Percentiles rank a stretch among this genome's conserved stretches.
Evolutionary conservation across 1,140 invertebrate genomes (phyloP).

Genomic region (Drosophila seguyi): DNA sequence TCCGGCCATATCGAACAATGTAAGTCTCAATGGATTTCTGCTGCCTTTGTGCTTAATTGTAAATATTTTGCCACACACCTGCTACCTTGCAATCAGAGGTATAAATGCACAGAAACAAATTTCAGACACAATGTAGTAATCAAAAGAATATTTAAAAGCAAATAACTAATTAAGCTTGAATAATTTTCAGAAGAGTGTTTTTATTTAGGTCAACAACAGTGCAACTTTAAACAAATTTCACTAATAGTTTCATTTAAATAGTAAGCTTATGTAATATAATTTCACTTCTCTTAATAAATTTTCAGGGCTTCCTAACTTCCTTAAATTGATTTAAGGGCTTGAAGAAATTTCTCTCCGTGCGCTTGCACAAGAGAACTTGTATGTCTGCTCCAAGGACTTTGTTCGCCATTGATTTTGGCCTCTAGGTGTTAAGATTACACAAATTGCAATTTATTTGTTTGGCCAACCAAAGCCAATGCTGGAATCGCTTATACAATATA

Average conservation of each 20-base stretch:
- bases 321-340: neutral
- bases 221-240: too few relatives aligned
- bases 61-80: slow-evolving; percentile 81
- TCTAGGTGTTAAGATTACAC: slow-evolving; percentile 80
- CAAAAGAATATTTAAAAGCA: neutral
- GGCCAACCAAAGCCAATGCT: slow-evolving; percentile 72
- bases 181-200: neutral
- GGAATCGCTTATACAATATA: slow-evolving; percentile 48
- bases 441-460: slow-evolving; percentile 83
- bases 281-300: neutral
- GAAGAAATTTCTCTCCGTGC: neutral
- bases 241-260: neutral
- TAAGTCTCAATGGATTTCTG: slow-evolving; percentile 41
- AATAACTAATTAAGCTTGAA: neutral
- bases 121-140: neutral
- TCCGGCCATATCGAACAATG: slow-evolving; percentile 35
- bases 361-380: neutral
- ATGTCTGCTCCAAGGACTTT: slow-evolving; percentile 15
- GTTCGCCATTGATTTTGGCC: slow-evolving; percentile 74
- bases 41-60: slow-evolving; percentile 77
- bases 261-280: neutral
- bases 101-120: neutral
- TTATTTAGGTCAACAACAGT: too few relatives aligned
- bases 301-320: neutral
- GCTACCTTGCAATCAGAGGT: slow-evolving; percentile 46